Percentiles rank a stretch among this genome's conserved stretches.
Evolutionary conservation across 2,797 vertebrate genomes (phyloP).

Genomic region (Myiothlypis chrysogaster): DNA sequence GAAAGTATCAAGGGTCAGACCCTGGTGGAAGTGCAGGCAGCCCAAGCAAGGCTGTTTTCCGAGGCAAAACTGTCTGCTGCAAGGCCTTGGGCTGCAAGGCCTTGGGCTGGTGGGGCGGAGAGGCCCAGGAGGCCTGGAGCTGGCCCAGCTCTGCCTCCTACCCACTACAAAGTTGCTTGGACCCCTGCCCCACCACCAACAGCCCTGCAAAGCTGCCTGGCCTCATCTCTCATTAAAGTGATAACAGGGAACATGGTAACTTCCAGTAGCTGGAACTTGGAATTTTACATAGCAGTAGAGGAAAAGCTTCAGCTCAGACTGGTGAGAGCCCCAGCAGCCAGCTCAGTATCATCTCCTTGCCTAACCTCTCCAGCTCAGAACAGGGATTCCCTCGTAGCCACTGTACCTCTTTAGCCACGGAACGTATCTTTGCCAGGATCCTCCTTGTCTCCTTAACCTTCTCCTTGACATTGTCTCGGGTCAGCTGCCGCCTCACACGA

Average conservation of each 20-base stretch:
- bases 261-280: neutral
- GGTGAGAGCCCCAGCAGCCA: neutral
- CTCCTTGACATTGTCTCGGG: slow-evolving; percentile 75
- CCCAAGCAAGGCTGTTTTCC: neutral
- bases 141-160: neutral
- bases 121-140: neutral
- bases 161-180: neutral
- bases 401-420: slow-evolving; percentile 85
- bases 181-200: neutral
- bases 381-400: neutral
- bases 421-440: slow-evolving; percentile 81
- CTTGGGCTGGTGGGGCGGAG: neutral
- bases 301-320: neutral
- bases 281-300: neutral
- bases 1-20: neutral
- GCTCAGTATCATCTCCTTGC: neutral
- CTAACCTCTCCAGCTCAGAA: neutral
- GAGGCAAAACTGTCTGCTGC: neutral
- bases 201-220: neutral
- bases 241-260: neutral
- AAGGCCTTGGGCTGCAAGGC: neutral
- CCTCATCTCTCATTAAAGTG: neutral
- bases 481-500: slow-evolving; percentile 71
- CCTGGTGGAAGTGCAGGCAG: neutral
- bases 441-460: slow-evolving; percentile 78